A percentile compares a stretch with the other conserved stretches of the same genome.
Evolutionary conservation across 2,797 vertebrate species (phyloP).

Genomic region (Tympanoctomys barrerae): DNA sequence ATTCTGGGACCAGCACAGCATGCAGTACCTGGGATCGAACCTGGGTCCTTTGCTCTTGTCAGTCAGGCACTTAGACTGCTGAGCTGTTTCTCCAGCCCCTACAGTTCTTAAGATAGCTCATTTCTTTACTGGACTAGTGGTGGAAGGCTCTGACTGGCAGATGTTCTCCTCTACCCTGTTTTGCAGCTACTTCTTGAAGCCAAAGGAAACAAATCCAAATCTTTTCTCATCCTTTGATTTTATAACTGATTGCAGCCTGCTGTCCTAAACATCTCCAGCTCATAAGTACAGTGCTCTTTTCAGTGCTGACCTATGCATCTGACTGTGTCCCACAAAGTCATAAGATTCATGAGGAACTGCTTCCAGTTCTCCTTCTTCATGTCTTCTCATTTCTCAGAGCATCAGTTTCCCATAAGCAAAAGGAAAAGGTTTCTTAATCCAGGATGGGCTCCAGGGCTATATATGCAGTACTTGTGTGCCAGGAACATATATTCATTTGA

Average conservation of each 20-base stretch:
- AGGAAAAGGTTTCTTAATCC: background rate
- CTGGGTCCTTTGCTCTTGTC: no score
- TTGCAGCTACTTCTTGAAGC: background rate
- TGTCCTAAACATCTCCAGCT: background rate
- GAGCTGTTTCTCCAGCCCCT: background rate
- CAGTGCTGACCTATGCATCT: background rate
- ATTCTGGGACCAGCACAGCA: no score
- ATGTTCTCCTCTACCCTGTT: slow-evolving; percentile 41
- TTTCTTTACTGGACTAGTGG: background rate
- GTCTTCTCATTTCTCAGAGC: background rate
- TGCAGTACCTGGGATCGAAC: no score
- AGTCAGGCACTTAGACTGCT: no score
- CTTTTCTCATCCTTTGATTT: background rate
- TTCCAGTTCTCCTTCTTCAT: background rate
- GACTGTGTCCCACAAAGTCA: background rate
- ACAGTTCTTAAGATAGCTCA: background rate
- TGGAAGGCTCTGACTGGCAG: background rate
- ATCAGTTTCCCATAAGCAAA: background rate
- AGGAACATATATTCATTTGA: background rate
- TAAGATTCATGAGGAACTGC: background rate
- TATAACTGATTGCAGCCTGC: background rate
- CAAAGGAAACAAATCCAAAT: slow-evolving; percentile 35
- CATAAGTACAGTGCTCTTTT: background rate
- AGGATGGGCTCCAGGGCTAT: background rate
- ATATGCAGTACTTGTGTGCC: background rate